Percentiles rank a stretch among this genome's conserved stretches.
Conservation (phyloP, 2,888 invertebrate genomes). For the Zelleria hepariella region DNA sequence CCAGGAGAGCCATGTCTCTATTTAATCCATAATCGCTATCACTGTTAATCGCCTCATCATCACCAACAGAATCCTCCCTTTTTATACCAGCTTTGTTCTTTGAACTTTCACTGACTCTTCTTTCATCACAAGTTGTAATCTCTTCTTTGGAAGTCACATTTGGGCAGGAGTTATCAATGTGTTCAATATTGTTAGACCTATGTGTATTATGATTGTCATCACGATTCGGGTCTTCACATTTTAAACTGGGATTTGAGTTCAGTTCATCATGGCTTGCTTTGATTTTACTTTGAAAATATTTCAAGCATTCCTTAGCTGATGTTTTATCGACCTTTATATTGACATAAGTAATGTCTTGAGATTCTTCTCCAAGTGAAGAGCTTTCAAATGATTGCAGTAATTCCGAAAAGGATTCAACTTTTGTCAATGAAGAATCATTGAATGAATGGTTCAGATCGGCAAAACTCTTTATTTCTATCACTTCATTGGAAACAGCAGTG, state of each 20-base stretch:
- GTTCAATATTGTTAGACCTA: too few relatives aligned
- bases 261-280: background rate
- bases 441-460: constrained; percentile 27
- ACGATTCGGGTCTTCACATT: too few relatives aligned
- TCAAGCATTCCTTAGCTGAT: background rate
- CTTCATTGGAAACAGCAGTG: constrained; percentile 12
- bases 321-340: background rate
- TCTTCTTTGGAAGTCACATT: background rate
- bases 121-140: background rate
- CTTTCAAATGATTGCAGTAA: constrained; percentile 33
- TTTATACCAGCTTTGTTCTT: background rate
- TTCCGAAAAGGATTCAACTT: constrained; percentile 34
- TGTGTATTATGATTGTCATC: too few relatives aligned
- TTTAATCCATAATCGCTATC: background rate
- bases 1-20: constrained; percentile 21
- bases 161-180: background rate
- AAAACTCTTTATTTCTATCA: constrained; percentile 23
- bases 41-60: background rate
- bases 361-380: constrained; percentile 13
- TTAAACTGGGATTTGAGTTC: background rate
- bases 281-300: background rate
- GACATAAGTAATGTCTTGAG: constrained; percentile 7
- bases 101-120: background rate
- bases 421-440: constrained; percentile 14
- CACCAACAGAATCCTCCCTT: background rate